Evolutionary conservation across 1,140 invertebrate genomes (phyloP).

Genomic region (Drosophila hydei): DNA sequence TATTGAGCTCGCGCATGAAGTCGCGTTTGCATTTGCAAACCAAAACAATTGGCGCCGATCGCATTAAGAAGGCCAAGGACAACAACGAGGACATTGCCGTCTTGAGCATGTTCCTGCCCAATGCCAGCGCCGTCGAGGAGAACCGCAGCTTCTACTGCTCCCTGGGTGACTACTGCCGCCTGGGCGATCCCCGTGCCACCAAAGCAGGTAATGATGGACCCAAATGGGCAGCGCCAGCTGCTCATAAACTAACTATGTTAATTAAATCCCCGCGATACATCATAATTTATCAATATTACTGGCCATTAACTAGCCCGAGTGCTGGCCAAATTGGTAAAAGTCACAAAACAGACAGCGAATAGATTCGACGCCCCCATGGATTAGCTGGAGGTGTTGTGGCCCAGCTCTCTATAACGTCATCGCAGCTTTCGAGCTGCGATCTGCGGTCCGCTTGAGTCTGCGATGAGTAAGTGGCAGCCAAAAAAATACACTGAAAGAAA

Average conservation of each 20-base stretch:
- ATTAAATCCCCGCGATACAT: slow-evolving; percentile 63
- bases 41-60: slow-evolving; percentile 90
- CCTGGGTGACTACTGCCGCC: slow-evolving; percentile 88
- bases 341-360: slow-evolving; percentile 3
- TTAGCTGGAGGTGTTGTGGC: neutral
- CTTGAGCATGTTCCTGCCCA: slow-evolving; percentile 91
- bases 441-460: slow-evolving; percentile 9
- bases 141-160: slow-evolving; percentile 91
- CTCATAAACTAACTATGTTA: slow-evolving; percentile 57
- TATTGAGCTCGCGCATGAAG: slow-evolving; percentile 90
- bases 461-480: slow-evolving; percentile 26
- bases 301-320: slow-evolving; percentile 34
- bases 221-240: slow-evolving; percentile 1
- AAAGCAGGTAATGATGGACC: slow-evolving; percentile 87
- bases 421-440: slow-evolving; percentile 33
- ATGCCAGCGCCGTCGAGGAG: slow-evolving; percentile 87
- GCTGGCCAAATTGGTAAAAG: slow-evolving; percentile 50
- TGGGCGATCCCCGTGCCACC: slow-evolving; percentile 90
- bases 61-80: slow-evolving; percentile 90
- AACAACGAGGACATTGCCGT: slow-evolving; percentile 94
- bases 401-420: slow-evolving; percentile 43
- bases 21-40: slow-evolving; percentile 89
- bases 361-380: slow-evolving; percentile 48
- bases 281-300: slow-evolving; percentile 80
- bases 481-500: slow-evolving; percentile 8